These are phyloP conservation scores for Drosophila atripex DNA, from an alignment of 2,888 invertebrate genomes.

Conservation along the genomic window DNA sequence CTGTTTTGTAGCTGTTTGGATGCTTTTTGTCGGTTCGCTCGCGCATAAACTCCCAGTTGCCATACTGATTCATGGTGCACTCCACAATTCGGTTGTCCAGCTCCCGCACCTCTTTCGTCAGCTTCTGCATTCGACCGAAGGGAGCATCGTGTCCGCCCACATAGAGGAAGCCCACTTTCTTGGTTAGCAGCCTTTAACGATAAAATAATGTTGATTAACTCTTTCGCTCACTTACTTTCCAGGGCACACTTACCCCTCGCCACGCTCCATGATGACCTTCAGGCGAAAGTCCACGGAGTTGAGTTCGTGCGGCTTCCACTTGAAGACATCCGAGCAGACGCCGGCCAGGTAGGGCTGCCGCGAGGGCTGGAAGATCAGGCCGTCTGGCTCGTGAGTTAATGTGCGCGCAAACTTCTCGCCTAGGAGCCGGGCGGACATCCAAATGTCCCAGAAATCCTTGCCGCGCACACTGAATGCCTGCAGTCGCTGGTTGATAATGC, in stretches of 20 bases:
- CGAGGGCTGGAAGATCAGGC: constrained; percentile 98
- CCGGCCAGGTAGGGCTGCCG: constrained; percentile 94
- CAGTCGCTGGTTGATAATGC: constrained; percentile 88
- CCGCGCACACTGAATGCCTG: constrained; percentile 96
- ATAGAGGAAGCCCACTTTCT: constrained; percentile 89
- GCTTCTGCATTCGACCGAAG: constrained; percentile 89
- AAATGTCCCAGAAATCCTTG: constrained; percentile 96
- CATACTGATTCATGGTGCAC: constrained; percentile 90
- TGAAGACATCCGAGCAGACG: constrained; percentile 92
- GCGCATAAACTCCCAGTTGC: constrained; percentile 96
- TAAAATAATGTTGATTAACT: background rate
- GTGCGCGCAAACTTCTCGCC: constrained; percentile 93
- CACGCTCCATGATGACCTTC: constrained; percentile 89
- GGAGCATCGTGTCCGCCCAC: constrained; percentile 90
- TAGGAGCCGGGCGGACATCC: constrained; percentile 88
- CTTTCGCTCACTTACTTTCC: background rate
- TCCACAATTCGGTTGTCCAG: constrained; percentile 97
- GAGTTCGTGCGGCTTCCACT: constrained; percentile 98
- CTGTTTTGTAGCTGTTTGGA: constrained; percentile 95
- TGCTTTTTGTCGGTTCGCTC: constrained; percentile 98
- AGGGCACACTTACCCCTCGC: constrained; percentile 87
- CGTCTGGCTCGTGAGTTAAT: constrained; percentile 97
- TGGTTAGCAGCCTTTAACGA: constrained; percentile 86
- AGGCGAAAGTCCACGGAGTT: constrained; percentile 98
- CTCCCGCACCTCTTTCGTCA: constrained; percentile 90